Evolutionary conservation across 2,113 vertebrate genomes (phyloP), one percentile per base, ranked within the genome.

Genomic region (Mola mola): DNA sequence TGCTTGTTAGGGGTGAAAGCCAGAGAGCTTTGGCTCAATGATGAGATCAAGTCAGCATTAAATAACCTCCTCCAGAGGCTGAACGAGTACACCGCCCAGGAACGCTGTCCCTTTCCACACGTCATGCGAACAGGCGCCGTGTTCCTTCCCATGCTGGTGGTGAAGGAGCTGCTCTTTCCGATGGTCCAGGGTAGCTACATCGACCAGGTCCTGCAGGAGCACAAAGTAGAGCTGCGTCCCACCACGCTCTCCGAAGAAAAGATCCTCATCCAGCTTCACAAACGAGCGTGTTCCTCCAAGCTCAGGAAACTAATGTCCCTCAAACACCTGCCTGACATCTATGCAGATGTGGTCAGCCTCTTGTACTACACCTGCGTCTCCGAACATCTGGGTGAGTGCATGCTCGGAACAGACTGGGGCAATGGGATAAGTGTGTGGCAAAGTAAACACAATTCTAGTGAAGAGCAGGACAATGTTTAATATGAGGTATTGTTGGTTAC

Each of bases 161-260:
- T 98, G 82, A 99, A 98, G 85, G 94, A 96, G 85, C 88, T 93
- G 43, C 91, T 99, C 22, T 99, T 98, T 72, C 94, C 95, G 0
- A 88, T 83, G n/a, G 92, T 99, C n/a, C 89, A 93, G 0, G 90
- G 94, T 0, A 26, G 70, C 1, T 93, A 90, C 0, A 90, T 99
- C 2, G 95, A 99, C 87, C 94, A 94, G 4, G 94, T 97, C 17
- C 90, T 99, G 52, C 97, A 98, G 85, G 93, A 95, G 59, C 95
- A 96, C 81, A 94, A 91, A 4, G 94, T 98, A 40, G 94, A 95
- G 75, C 91, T 99, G 36, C 92, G 96, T 1, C 97, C 97, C 37
- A 94, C 97, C 15, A 99, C 97, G 0, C 93, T 99, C 1, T 95
- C 97, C 0, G 97, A 99, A 79, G 97, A 98, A 86, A 94, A 93